phyloP scores from a whole-genome alignment of 2,888 invertebrate genomes.

The Diploptera punctata region DNA sequence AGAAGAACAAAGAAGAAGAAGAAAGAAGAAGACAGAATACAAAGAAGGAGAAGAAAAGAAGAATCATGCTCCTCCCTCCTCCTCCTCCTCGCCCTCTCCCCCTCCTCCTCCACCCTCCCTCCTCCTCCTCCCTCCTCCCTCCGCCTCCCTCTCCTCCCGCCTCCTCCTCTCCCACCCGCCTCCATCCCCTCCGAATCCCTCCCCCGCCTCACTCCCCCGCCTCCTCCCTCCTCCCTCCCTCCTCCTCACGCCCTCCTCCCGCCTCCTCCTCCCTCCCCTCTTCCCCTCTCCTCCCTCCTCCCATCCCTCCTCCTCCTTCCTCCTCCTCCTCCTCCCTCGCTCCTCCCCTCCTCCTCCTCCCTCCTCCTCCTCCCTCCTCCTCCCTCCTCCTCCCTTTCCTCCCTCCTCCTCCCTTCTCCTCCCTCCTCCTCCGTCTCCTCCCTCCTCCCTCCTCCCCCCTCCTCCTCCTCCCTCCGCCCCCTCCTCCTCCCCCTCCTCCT shows the following conservation, averaged over 20 bases:
- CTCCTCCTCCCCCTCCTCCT: not conserved
- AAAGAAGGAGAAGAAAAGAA: too few relatives aligned
- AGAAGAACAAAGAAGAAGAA: too few relatives aligned
- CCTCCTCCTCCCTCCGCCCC: not conserved
- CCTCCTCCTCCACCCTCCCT: not conserved
- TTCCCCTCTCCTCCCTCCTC: not conserved
- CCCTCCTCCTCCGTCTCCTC: not conserved
- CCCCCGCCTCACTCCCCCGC: not conserved
- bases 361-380: not conserved
- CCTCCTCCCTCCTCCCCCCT: not conserved
- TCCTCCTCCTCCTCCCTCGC: not conserved
- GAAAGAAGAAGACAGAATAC: too few relatives aligned
- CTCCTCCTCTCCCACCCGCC: not conserved
- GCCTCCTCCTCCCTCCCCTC: not conserved
- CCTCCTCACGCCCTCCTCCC: not conserved
- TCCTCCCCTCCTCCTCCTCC: not conserved
- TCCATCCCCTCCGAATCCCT: not conserved
- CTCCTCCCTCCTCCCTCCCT: not conserved
- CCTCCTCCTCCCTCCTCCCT: not conserved
- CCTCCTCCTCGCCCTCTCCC: not conserved
- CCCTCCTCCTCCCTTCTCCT: not conserved
- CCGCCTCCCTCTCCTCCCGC: not conserved
- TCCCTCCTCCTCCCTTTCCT: not conserved
- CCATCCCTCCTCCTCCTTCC: not conserved
- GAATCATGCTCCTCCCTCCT: not conserved